Evolutionary conservation across 2,888 invertebrate species (phyloP), one percentile per base, ranked within the genome.

Genomic region (Allygus modestus): DNA sequence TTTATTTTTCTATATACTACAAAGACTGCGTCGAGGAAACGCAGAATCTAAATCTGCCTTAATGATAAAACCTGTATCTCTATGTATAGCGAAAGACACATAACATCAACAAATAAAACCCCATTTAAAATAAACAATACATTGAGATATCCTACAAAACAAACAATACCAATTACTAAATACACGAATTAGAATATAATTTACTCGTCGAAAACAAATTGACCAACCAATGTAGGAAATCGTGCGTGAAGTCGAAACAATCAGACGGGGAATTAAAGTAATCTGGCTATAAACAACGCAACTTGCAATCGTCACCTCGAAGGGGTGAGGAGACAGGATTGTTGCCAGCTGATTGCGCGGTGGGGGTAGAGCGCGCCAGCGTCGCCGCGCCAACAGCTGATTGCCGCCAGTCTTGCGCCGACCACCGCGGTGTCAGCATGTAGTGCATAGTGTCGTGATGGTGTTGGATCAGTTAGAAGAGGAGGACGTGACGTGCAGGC

Each of bases 381-480:
- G 75, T 46, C 41, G 77, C 46, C 75, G 58, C 77, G 81, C 65
- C 26, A 41, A 61, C 73, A 41, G 77, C 73, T 31, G 43, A 54
- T 46, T 26, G 37, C 51, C 37, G 37, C 51, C 77, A 77, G 83
- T 83, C 77, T 17, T n/a, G 83, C 54, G 61, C 75, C 83, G 83
- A 23, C 33, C 83, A 58, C 77, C 58, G 41, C 37, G 28, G 58
- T 75, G 83, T 43, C 28, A 73, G 23, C 61, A 61, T 58, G 58
- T 33, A 23, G 71, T 31, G 51, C 37, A 4, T 37, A 28, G 83
- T 77, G 81, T 31, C 79, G 41, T 58, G 31, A 65, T 58, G 33
- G 31, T 84, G 75, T 81, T 71, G 43, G 84, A 82, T 33, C 81
- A 81, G 51, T 26, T 43, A 15, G 84, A 77, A 65, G 84, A 77